Conservation (phyloP, 2,888 invertebrate species). For the Drosophila macrospina region DNA sequence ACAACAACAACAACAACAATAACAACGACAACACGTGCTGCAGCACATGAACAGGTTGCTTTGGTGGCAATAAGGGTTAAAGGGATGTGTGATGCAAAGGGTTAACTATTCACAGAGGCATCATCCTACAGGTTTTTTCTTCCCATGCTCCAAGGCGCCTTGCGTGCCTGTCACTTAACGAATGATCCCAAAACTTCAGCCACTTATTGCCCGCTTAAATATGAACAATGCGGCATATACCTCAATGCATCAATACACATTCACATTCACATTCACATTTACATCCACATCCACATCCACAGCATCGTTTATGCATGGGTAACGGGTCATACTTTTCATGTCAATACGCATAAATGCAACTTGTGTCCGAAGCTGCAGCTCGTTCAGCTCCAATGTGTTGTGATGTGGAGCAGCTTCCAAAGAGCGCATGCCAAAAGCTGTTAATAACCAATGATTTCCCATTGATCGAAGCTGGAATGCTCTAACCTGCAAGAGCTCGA, state of each 20-base stretch:
- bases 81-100: constrained; percentile 16
- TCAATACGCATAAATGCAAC: constrained; percentile 75
- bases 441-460: background rate
- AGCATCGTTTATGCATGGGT: constrained; percentile 20
- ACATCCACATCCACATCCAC: constrained; percentile 12
- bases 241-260: constrained; percentile 30
- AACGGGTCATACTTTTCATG: constrained; percentile 75
- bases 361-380: constrained; percentile 37
- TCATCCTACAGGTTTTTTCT: constrained; percentile 9
- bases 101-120: constrained; percentile 30
- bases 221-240: constrained; percentile 63
- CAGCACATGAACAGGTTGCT: background rate
- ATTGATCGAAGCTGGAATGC: constrained; percentile 27
- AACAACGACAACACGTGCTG: constrained; percentile 62
- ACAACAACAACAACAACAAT: constrained; percentile 23
- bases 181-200: constrained; percentile 46
- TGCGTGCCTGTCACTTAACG: constrained; percentile 82
- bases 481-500: constrained; percentile 22
- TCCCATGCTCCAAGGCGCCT: constrained; percentile 60
- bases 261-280: constrained; percentile 10
- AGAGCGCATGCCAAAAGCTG: constrained; percentile 62
- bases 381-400: constrained; percentile 8
- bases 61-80: too few species aligned
- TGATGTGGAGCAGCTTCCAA: constrained; percentile 71
- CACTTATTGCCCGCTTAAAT: constrained; percentile 66